Evolutionary conservation across 1,140 invertebrate species (phyloP).

Genomic region (Euborellia annulipes): DNA sequence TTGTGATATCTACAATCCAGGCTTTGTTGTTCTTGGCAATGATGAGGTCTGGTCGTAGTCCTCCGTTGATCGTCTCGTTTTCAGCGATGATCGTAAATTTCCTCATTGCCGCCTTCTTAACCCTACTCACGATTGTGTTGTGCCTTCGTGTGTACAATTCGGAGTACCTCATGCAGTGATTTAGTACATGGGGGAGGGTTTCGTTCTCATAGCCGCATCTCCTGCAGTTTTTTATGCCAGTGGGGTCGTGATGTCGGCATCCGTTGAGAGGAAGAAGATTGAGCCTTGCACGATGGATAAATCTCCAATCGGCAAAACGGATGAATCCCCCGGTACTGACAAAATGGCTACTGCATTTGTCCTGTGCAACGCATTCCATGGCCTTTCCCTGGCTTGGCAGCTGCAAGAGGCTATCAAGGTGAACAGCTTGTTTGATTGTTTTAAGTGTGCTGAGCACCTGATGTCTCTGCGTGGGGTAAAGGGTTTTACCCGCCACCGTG

Average conservation of each 20-base stretch:
- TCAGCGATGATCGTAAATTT: too few relatives aligned
- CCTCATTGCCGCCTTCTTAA: constrained; percentile 11
- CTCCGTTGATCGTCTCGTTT: too few relatives aligned
- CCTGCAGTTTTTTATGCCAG: constrained; percentile 18
- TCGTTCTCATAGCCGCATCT: constrained; percentile 16
- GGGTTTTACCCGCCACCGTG: too few relatives aligned
- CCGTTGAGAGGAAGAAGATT: constrained; percentile 22
- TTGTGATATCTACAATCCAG: too few relatives aligned
- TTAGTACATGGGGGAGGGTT: constrained; percentile 22
- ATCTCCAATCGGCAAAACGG: constrained; percentile 25
- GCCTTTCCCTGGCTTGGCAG: too few relatives aligned
- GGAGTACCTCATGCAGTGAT: constrained; percentile 18
- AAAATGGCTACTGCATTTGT: constrained; percentile 21
- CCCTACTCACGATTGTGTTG: constrained; percentile 9
- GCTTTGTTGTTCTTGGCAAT: too few relatives aligned
- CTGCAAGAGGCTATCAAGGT: too few relatives aligned
- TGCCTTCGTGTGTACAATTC: constrained; percentile 7
- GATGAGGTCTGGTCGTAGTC: too few relatives aligned
- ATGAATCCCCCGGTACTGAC: constrained; percentile 16
- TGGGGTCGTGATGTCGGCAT: background rate
- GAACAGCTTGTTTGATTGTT: too few relatives aligned
- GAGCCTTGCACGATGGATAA: constrained; percentile 24
- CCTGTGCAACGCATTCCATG: too few relatives aligned
- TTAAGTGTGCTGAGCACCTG: too few relatives aligned
- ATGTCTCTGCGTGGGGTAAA: too few relatives aligned